Conservation (phyloP, 2,797 vertebrate species). For the Sardinella longiceps region DNA sequence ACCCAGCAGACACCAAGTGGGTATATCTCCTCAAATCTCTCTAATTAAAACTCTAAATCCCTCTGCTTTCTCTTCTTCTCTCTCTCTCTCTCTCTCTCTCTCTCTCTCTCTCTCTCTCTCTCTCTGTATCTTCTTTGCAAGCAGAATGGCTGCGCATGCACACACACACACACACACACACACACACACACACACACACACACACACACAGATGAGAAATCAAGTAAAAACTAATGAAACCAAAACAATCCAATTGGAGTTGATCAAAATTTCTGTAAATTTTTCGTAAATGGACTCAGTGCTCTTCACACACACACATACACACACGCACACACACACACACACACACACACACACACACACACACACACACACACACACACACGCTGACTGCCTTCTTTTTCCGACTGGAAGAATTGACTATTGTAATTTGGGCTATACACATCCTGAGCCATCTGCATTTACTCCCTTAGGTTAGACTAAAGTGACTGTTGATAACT, state of each 20-base stretch:
- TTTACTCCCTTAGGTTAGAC: slow-evolving; percentile 82
- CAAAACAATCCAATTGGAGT: no score
- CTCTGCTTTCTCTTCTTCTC: slow-evolving; percentile 73
- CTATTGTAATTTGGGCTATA: slow-evolving; percentile 99
- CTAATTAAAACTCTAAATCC: slow-evolving; percentile 99
- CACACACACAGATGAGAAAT: no score
- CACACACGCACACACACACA: slow-evolving; percentile 54
- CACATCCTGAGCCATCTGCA: slow-evolving; percentile 97
- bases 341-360: no score
- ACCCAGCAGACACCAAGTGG: slow-evolving; percentile 82
- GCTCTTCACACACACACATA: slow-evolving; percentile 30
- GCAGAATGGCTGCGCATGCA: slow-evolving; percentile 1
- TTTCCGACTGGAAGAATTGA: slow-evolving; percentile 87
- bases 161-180: slow-evolving; percentile 37
- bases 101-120: neutral
- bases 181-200: slow-evolving; percentile 58
- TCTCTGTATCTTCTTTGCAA: neutral
- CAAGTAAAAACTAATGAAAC: no score
- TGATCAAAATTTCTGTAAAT: no score
- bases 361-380: slow-evolving; percentile 51
- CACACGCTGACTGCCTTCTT: slow-evolving; percentile 32
- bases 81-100: neutral
- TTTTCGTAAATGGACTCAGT: no score
- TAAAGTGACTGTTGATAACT: slow-evolving; percentile 83
- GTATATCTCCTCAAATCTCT: slow-evolving; percentile 97